phyloP scores from a whole-genome alignment of 2,113 vertebrate species.

The Nyctereutes procyonoides region DNA sequence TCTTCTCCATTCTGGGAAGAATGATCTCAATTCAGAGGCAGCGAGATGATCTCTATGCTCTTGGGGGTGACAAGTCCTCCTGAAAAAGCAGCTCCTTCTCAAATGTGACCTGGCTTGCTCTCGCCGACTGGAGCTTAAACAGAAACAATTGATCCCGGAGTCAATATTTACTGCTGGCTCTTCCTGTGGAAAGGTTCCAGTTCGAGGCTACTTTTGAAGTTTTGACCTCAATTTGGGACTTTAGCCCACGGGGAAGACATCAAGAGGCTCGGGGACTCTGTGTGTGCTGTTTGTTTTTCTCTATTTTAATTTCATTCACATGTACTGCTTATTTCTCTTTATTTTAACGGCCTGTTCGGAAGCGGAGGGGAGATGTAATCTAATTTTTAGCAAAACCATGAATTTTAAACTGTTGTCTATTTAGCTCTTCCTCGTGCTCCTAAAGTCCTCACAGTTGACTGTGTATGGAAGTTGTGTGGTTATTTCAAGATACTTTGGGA shows the following conservation, averaged over 20 bases:
- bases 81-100: background rate
- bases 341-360: background rate
- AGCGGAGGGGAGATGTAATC: too few species aligned
- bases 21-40: accelerated
- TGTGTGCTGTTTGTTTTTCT: background rate
- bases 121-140: constrained; percentile 51
- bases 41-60: accelerated
- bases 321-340: background rate
- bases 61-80: background rate
- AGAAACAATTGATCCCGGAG: constrained; percentile 61
- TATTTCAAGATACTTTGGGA: background rate
- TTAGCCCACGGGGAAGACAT: background rate
- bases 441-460: background rate
- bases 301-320: background rate
- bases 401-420: background rate
- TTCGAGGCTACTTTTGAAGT: constrained; percentile 53
- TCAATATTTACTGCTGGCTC: constrained; percentile 80
- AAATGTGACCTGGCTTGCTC: constrained; percentile 48
- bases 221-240: background rate
- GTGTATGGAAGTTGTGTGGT: background rate
- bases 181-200: constrained; percentile 44
- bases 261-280: background rate
- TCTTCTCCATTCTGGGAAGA: background rate
- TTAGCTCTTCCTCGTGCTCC: background rate
- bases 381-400: background rate